Evolutionary conservation across 1,140 invertebrate species (phyloP), one percentile per base, ranked within the genome.

Genomic region (Lasaia peninsularis): DNA sequence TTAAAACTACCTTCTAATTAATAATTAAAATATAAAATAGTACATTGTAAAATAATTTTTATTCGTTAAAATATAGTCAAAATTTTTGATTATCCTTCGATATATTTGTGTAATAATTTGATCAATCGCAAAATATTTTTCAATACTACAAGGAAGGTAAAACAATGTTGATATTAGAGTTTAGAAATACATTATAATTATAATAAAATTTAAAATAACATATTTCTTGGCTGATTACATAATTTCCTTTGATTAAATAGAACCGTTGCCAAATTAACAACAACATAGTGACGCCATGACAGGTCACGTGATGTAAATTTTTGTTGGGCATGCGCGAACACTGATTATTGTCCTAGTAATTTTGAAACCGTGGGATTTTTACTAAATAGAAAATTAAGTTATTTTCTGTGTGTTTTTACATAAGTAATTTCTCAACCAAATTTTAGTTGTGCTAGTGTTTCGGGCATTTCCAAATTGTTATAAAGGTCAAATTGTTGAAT

Each of bases 281-380:
- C 49, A 48, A 40, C 50, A 51, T 59, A 34, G 52, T 70, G 83
- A 88, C 85, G 85, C 85, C 85, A 86, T 88, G 85, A 88, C 83
- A 86, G 85, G 75, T 88, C 85, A 88, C 85, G 85, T 88, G 85
- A 88, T 80, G 80, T 88, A 88, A 88, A 86, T 86, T 88, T 88
- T 84, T 79, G 77, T 84, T 74, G 75, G 85, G 75, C 85, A 88
- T 88, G 85, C 85, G 85, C 83, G 78, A 78, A 66, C 69, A 68
- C 71, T 72, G 73, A 80, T 76, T 69, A 73, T 83, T 83, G 85
- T 85, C 73, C 63, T 63, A 73, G 78, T 75, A 74, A 83, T 83
- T 83, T 83, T 81, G 61, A 77, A 86, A 85, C 80, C 73, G 70
- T 77, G 74, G 79, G 73, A 81, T 61, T 72, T 73, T 74, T 69